phyloP scores from a whole-genome alignment of 2,113 vertebrate genomes.

The Sigmodon hispidus region DNA sequence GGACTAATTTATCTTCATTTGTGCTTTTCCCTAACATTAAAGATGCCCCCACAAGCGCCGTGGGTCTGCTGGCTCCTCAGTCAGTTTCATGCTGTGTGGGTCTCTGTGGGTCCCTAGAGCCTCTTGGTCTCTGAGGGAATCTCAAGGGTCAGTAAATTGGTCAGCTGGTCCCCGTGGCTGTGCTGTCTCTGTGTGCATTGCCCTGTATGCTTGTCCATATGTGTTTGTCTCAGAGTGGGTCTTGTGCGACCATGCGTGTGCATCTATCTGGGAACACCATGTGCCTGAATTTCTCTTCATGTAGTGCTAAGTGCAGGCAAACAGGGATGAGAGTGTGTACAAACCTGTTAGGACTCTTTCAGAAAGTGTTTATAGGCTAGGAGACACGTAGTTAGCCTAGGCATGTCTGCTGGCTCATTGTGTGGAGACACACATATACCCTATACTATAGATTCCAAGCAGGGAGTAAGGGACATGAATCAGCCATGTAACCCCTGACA shows the following conservation, averaged over 20 bases:
- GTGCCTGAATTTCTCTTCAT: not conserved
- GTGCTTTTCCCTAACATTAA: not conserved
- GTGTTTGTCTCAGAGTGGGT: not conserved
- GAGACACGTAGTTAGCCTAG: not conserved
- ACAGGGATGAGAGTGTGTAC: not conserved
- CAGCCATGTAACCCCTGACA: not conserved
- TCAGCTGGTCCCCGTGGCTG: not conserved
- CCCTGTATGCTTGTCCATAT: not conserved
- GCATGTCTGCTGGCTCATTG: not conserved
- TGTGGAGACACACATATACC: not conserved
- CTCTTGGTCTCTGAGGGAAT: not conserved
- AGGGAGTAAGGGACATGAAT: not conserved
- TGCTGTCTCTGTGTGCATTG: not conserved
- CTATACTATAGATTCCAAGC: not conserved
- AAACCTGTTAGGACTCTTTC: not conserved
- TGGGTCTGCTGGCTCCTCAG: not conserved
- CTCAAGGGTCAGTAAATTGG: accelerated
- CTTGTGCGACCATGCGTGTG: not conserved
- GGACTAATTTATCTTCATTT: constrained; percentile 41
- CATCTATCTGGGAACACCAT: accelerated
- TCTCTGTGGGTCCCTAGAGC: not conserved
- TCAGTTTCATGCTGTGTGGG: not conserved
- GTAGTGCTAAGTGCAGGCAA: not conserved
- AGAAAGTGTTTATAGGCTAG: not conserved
- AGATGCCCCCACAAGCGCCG: accelerated